Percentiles rank a stretch among this genome's conserved stretches.
phyloP scores from a whole-genome alignment of 2,797 vertebrate genomes.

The Psittacula derbiana region DNA sequence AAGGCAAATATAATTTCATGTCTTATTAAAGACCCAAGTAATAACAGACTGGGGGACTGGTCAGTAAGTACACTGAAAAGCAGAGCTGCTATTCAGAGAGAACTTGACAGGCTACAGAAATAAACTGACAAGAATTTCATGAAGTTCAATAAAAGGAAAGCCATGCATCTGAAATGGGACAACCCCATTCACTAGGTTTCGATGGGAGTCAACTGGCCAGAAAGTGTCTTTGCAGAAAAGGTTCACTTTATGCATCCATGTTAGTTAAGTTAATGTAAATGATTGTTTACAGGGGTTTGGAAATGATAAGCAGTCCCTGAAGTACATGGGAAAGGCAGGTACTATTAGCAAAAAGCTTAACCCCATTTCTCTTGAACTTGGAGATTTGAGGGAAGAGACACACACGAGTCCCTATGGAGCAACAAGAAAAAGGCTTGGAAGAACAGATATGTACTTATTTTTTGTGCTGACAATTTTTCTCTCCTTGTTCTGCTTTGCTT shows the following conservation, averaged over 20 bases:
- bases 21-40: neutral
- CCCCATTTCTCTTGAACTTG: neutral
- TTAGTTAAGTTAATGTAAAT: neutral
- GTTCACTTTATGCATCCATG: neutral
- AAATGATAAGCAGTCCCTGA: neutral
- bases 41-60: neutral
- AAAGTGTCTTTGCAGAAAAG: neutral
- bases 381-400: neutral
- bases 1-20: neutral
- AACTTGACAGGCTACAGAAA: neutral
- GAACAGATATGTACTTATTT: neutral
- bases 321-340: neutral
- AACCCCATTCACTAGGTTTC: fast-evolving
- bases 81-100: neutral
- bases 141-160: neutral
- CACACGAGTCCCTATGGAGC: fast-evolving
- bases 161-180: neutral
- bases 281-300: neutral
- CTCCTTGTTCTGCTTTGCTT: neutral
- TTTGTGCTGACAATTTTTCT: neutral
- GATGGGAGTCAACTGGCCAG: neutral
- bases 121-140: neutral
- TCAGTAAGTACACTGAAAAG: neutral
- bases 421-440: neutral
- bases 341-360: neutral